A percentile compares a stretch with the other conserved stretches of the same genome.
phyloP scores from a whole-genome alignment of 2,888 invertebrate species.

The Anodontia alba region DNA sequence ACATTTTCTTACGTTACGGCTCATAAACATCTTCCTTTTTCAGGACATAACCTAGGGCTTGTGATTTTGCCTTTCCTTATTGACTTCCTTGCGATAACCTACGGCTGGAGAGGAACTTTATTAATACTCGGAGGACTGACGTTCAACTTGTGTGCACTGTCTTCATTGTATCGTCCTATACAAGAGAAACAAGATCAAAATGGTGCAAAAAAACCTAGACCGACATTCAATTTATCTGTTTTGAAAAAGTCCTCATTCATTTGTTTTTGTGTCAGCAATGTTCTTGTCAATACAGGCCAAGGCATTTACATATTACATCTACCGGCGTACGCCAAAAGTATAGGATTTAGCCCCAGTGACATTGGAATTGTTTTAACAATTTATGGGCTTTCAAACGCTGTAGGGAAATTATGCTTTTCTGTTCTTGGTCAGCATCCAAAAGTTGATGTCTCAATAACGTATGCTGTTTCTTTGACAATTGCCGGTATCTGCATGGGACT shows the following conservation, averaged over 20 bases:
- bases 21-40: background rate
- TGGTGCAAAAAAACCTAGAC: background rate
- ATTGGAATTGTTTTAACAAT: slow-evolving; percentile 30
- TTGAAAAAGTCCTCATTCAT: slow-evolving; percentile 41
- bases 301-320: slow-evolving; percentile 50
- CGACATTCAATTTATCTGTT: slow-evolving; percentile 1
- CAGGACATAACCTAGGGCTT: slow-evolving; percentile 42
- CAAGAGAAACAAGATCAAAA: background rate
- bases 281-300: slow-evolving; percentile 31
- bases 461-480: slow-evolving; percentile 31
- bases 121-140: slow-evolving; percentile 40
- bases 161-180: slow-evolving; percentile 31
- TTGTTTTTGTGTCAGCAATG: slow-evolving; percentile 46
- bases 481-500: slow-evolving; percentile 41
- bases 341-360: slow-evolving; percentile 35
- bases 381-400: slow-evolving; percentile 35
- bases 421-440: slow-evolving; percentile 46
- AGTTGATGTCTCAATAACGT: slow-evolving; percentile 32
- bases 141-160: slow-evolving; percentile 42
- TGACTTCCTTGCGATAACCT: slow-evolving; percentile 21
- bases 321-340: slow-evolving; percentile 37
- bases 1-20: background rate
- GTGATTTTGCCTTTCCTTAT: slow-evolving; percentile 37
- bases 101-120: slow-evolving; percentile 45
- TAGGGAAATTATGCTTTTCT: slow-evolving; percentile 46